A percentile compares a stretch with the other conserved stretches of the same genome.
These are phyloP conservation scores for Mythimna lalbum DNA, from an alignment of 2,888 invertebrate genomes.

Conservation along the genomic window DNA sequence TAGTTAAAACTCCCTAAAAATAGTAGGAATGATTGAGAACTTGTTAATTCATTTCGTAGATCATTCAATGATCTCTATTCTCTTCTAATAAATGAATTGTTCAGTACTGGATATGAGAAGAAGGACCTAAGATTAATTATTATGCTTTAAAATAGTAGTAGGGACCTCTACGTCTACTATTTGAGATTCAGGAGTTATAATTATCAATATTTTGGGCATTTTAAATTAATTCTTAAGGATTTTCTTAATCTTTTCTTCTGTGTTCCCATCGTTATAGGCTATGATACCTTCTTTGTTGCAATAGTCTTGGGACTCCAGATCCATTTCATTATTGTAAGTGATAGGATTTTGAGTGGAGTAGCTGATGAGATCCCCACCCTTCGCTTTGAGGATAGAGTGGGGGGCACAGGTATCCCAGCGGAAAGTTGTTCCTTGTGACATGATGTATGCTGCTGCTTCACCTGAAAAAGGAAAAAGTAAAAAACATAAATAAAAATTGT, in stretches of 20 bases:
- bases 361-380: slow-evolving; percentile 93
- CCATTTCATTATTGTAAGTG: slow-evolving; percentile 78
- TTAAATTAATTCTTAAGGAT: slow-evolving; percentile 53
- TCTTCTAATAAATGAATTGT: background rate
- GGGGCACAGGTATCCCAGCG: slow-evolving; percentile 98
- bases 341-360: slow-evolving; percentile 73
- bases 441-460: slow-evolving; percentile 92
- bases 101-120: slow-evolving; percentile 4
- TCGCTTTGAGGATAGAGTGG: slow-evolving; percentile 94
- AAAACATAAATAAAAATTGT: background rate
- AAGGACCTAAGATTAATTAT: slow-evolving; percentile 16
- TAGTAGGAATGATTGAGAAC: slow-evolving; percentile 19
- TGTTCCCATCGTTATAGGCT: slow-evolving; percentile 73
- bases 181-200: slow-evolving; percentile 19
- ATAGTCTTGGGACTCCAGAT: slow-evolving; percentile 76
- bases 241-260: slow-evolving; percentile 72
- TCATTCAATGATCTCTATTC: slow-evolving; percentile 30
- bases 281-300: slow-evolving; percentile 83
- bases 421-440: slow-evolving; percentile 95
- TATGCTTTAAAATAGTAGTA: slow-evolving; percentile 26
- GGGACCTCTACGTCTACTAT: slow-evolving; percentile 30
- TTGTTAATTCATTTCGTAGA: slow-evolving; percentile 14
- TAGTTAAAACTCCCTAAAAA: slow-evolving; percentile 19
- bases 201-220: background rate
- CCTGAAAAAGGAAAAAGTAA: slow-evolving; percentile 68